Base-by-base conservation (phyloP, 2,113 vertebrate species). In the Chamaea fasciata region DNA sequence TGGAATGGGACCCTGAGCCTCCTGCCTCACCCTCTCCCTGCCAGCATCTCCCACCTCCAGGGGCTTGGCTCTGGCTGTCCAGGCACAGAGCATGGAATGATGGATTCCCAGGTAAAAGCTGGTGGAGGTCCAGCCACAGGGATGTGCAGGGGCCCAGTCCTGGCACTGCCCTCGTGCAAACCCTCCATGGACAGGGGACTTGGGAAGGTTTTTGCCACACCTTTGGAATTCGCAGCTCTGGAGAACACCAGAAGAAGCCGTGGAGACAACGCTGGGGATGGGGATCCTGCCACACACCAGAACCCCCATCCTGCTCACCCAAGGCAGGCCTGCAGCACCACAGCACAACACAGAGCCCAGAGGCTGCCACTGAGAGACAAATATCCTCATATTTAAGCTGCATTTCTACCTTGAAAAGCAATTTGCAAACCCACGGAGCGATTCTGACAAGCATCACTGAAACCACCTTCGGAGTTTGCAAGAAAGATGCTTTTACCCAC, bases 261-360 rank as follows among this genome's bases (percentile, higher is more conserved):
- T 7, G 1, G 8, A 70, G 37, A n/a, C 31, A 10, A 17, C 0
- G 1, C 60, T n/a, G 1, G 0, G 5, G 7, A 37, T 2, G 41
- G 20, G 44, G 44, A 42, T 27, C n/a, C 70, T 14, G 0, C 9
- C 63, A 28, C 49, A 1, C 0, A 13, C 41, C 10, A 1, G 20
- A 26, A 4, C 7, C 41, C 6, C 23, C 37, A 0, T 0, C 1
- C 49, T 24, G 85, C 59, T 46, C 41, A 6, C 57, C 65, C 1
- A 0, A 31, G 47, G 0, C n/a, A 31, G 56, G 56, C 3, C 20
- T 39, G 52, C 74, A 88, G 85, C 76, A 21, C 15, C 63, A 4
- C 59, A 13, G 68, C 85, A 9, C 50, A 13, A 8, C 1, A 8
- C 46, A 12, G 41, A n/a, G 60, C 78, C 65, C 57, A 4, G 46